Percentiles rank a stretch among this genome's conserved stretches.
These are phyloP conservation scores for Willowsia nigromaculata DNA, from an alignment of 2,888 invertebrate species.

Conservation along the genomic window DNA sequence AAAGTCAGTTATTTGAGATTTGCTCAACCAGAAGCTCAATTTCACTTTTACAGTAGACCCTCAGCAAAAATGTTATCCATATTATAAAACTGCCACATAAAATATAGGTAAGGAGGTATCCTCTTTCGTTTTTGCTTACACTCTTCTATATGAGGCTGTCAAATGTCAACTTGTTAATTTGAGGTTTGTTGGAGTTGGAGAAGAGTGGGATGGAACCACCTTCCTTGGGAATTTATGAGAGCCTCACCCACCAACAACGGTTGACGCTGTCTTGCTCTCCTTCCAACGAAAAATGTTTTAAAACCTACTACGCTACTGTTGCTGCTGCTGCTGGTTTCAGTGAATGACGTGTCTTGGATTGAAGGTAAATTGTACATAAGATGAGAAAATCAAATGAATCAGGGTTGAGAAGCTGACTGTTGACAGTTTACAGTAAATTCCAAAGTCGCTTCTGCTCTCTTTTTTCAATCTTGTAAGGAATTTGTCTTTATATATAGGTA, in stretches of 20 bases:
- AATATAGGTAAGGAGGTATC: constrained; percentile 54
- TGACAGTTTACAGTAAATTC: constrained; percentile 52
- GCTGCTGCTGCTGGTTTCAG: not conserved
- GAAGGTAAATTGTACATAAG: constrained; percentile 1
- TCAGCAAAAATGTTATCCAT: not conserved
- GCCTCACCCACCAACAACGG: constrained; percentile 57
- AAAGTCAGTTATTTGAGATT: constrained; percentile 33
- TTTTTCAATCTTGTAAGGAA: not conserved
- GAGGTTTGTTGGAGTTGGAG: constrained; percentile 45
- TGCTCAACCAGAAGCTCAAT: constrained; percentile 46
- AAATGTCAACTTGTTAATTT: constrained; percentile 68
- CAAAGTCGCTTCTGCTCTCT: constrained; percentile 10
- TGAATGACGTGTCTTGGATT: not conserved
- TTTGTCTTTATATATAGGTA: not conserved
- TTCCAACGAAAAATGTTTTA: not conserved
- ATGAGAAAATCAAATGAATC: constrained; percentile 46
- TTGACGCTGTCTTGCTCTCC: not conserved
- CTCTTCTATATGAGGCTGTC: constrained; percentile 18
- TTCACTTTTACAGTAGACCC: constrained; percentile 35
- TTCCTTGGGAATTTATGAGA: constrained; percentile 55
- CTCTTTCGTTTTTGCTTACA: not conserved
- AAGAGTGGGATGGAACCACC: constrained; percentile 55
- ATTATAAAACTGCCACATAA: constrained; percentile 34
- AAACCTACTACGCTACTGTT: not conserved
- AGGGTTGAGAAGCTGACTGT: constrained; percentile 15